phyloP scores from a whole-genome alignment of 2,888 invertebrate genomes.

The Nomada ruficornis region DNA sequence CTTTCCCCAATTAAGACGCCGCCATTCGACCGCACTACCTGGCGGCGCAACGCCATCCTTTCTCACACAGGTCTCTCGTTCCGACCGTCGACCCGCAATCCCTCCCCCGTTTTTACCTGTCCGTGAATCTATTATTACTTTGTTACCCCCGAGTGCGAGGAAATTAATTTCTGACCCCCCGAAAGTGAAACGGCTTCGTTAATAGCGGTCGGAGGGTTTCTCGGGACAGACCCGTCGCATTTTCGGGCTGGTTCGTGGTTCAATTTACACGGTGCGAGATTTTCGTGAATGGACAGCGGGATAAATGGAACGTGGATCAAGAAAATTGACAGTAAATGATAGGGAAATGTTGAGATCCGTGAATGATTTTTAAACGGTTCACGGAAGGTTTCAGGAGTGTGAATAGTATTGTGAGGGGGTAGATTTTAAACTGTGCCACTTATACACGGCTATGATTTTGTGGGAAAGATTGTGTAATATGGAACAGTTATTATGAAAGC shows the following conservation, averaged over 20 bases:
- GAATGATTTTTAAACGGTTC: no score
- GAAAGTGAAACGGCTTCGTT: background rate
- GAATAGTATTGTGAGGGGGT: no score
- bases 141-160: background rate
- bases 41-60: slow-evolving; percentile 31
- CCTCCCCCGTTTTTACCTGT: background rate
- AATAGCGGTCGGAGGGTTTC: background rate
- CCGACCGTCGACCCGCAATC: slow-evolving; percentile 15
- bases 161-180: background rate
- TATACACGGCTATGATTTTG: background rate
- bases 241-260: no score
- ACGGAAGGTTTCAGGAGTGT: no score
- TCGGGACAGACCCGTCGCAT: no score
- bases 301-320: no score
- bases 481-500: background rate
- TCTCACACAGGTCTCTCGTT: slow-evolving; percentile 19
- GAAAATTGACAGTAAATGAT: no score
- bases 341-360: no score
- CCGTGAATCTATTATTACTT: background rate
- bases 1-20: slow-evolving; percentile 67
- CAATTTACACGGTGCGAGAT: no score
- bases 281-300: no score
- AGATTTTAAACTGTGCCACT: no score
- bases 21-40: slow-evolving; percentile 24
- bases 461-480: background rate